Percentiles rank a stretch among this genome's conserved stretches.
phyloP scores from a whole-genome alignment of 2,797 vertebrate species.

The Anguilla anguilla region DNA sequence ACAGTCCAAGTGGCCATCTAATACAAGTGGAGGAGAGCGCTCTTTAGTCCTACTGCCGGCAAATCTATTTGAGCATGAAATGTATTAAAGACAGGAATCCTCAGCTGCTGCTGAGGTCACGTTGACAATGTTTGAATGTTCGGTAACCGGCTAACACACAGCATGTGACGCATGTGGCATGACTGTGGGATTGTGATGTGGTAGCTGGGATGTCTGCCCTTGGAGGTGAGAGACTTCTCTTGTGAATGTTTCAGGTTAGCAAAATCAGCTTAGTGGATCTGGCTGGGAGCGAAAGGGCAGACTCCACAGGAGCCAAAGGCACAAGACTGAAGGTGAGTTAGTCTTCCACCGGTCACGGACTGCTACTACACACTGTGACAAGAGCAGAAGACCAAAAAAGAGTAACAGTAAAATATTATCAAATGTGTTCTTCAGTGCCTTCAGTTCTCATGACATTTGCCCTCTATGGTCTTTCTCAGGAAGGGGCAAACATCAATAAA shows the following conservation, averaged over 20 bases:
- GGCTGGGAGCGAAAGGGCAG: conserved; percentile 93
- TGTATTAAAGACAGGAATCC: not conserved
- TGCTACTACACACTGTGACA: not conserved
- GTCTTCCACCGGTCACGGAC: not conserved
- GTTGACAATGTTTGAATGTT: not conserved
- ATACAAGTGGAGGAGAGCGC: not conserved
- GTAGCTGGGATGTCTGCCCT: not conserved
- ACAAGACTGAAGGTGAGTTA: conserved; percentile 91
- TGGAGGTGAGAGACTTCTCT: not conserved
- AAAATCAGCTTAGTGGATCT: conserved; percentile 97
- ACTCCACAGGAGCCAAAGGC: conserved; percentile 97
- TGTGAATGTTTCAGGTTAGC: conserved; percentile 80
- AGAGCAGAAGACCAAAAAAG: not conserved
- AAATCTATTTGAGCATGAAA: not conserved
- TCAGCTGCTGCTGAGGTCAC: not conserved
- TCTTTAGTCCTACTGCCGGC: not conserved
- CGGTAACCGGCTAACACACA: not conserved
- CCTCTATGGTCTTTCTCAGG: conserved; percentile 64
- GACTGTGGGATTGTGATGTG: not conserved
- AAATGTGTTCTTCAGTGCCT: not conserved
- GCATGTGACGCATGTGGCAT: not conserved
- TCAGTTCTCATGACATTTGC: not conserved
- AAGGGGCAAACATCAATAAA: conserved; percentile 99
- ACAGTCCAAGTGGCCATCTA: not conserved
- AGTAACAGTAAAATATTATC: not conserved